Conservation (phyloP, 1,140 invertebrate genomes). For the Muscidifurax raptorellus region DNA sequence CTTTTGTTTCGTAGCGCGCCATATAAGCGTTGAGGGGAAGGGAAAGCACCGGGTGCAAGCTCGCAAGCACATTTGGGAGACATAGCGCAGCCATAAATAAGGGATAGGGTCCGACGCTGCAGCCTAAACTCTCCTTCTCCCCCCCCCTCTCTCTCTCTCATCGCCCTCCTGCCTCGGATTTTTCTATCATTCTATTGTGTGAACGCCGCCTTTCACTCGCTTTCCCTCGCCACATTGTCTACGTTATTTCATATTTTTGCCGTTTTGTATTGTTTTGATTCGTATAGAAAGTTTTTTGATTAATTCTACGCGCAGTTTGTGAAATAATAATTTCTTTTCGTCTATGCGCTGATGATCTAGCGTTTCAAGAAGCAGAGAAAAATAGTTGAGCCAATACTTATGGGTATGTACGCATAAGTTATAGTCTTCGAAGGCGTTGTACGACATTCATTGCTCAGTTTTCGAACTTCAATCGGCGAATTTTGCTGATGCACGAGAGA, state of each 20-base stretch:
- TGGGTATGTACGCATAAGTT: no score
- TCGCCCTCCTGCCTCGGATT: neutral
- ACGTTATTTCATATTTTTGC: neutral
- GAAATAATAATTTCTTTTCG: neutral
- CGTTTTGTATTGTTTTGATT: neutral
- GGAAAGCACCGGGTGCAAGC: neutral
- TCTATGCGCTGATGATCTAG: neutral
- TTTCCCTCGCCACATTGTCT: neutral
- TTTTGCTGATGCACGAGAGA: no score
- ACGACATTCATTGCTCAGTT: no score
- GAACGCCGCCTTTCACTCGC: neutral
- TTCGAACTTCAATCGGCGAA: no score
- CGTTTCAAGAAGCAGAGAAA: no score
- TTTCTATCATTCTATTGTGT: neutral
- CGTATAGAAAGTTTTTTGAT: neutral
- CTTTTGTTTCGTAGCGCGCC: neutral
- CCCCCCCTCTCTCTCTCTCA: no score
- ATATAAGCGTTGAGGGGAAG: neutral
- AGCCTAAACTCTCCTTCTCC: neutral
- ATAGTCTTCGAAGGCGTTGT: no score
- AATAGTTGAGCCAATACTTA: no score
- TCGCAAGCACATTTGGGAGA: neutral
- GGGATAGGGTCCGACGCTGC: neutral
- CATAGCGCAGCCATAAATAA: neutral
- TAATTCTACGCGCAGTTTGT: neutral